phyloP scores from a whole-genome alignment of 2,113 vertebrate genomes.

The Sterna hirundo region DNA sequence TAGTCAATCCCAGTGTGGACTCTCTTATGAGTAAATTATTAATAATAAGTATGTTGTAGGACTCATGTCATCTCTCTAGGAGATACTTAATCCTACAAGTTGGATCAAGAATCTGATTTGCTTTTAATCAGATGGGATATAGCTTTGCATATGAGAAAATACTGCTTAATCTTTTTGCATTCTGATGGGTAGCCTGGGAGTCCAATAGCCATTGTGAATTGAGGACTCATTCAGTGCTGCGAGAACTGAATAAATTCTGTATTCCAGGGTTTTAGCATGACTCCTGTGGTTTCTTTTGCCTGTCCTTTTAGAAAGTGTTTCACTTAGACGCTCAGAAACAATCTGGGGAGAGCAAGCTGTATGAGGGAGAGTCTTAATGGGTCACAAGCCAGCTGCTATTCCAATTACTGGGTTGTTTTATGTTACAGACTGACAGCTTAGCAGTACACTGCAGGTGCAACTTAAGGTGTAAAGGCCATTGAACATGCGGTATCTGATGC shows the following conservation, averaged over 20 bases:
- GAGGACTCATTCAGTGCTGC: not conserved
- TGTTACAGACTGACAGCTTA: constrained; percentile 6
- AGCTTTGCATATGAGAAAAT: constrained; percentile 21
- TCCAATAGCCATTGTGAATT: not conserved
- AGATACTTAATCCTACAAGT: constrained; percentile 40
- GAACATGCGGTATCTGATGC: not conserved
- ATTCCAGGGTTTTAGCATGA: not conserved
- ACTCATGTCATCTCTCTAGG: constrained; percentile 35
- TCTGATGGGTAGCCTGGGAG: not conserved
- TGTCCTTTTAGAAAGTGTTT: constrained; percentile 45
- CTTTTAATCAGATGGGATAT: constrained; percentile 28
- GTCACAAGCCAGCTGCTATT: constrained; percentile 49
- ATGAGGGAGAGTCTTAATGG: not conserved
- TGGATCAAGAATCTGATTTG: constrained; percentile 46
- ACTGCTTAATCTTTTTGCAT: constrained; percentile 28
- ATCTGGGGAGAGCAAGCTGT: not conserved
- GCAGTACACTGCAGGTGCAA: not conserved
- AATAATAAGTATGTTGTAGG: not conserved
- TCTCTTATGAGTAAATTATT: constrained; percentile 21
- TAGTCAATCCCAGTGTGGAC: not conserved
- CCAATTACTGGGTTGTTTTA: not conserved
- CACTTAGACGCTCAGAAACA: not conserved
- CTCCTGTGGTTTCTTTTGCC: not conserved
- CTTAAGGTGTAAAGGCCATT: not conserved
- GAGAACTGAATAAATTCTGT: not conserved